Percentiles rank a stretch among this genome's conserved stretches.
Evolutionary conservation across 2,113 vertebrate genomes (phyloP).

Genomic region (Turdus rufiventris): DNA sequence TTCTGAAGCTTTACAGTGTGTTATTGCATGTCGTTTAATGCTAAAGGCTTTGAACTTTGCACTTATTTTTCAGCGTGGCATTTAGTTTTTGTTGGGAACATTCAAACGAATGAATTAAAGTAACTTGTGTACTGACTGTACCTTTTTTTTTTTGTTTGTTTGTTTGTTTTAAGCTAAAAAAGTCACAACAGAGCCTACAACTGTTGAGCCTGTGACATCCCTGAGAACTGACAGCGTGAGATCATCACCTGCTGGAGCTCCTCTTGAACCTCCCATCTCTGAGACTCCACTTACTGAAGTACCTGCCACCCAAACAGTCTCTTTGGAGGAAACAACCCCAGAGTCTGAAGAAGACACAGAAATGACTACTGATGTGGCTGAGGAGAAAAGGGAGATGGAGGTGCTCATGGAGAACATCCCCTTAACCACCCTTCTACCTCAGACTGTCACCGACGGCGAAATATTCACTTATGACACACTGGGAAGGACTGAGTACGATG

Average conservation of each 20-base stretch:
- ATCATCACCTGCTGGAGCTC: constrained; percentile 10
- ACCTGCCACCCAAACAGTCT: constrained; percentile 24
- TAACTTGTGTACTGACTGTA: not conserved
- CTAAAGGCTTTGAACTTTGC: not conserved
- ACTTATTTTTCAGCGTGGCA: not conserved
- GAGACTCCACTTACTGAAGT: constrained; percentile 28
- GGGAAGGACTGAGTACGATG: constrained; percentile 36
- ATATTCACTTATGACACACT: not conserved
- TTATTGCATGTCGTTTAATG: not conserved
- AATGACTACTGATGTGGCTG: constrained; percentile 9
- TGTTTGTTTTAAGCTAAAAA: constrained; percentile 70
- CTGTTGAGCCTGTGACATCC: constrained; percentile 64
- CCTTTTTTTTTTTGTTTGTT: not conserved
- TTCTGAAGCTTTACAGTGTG: not conserved
- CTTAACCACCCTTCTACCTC: constrained; percentile 58
- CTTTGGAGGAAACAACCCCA: constrained; percentile 44
- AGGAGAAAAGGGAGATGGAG: constrained; percentile 51
- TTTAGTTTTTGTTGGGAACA: not conserved
- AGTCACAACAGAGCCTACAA: constrained; percentile 69
- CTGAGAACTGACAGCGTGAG: constrained; percentile 61
- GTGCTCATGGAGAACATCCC: constrained; percentile 34
- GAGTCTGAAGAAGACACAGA: constrained; percentile 41
- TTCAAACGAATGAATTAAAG: not conserved
- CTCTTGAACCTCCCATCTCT: constrained; percentile 15
- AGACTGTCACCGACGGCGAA: constrained; percentile 33